A percentile compares a stretch with the other conserved stretches of the same genome.
Evolutionary conservation across 2,888 invertebrate species (phyloP).

Genomic region (Alentia gelatinosa): DNA sequence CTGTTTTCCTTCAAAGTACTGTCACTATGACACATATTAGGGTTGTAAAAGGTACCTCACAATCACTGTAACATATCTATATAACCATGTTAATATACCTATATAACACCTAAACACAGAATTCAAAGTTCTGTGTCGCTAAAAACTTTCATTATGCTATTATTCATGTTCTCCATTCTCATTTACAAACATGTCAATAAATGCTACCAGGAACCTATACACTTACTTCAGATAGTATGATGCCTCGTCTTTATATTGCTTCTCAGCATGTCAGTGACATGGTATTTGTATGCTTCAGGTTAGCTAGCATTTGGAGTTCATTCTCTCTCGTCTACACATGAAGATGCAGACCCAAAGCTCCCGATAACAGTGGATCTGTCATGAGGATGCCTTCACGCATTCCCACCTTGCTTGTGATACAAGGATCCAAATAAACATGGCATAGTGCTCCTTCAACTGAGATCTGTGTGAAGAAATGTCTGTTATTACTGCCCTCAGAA

Average conservation of each 20-base stretch:
- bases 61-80: conserved; percentile 40
- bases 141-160: conserved; percentile 42
- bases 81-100: background rate
- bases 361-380: background rate
- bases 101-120: conserved; percentile 26
- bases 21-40: conserved; percentile 21
- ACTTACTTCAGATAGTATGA: background rate
- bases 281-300: background rate
- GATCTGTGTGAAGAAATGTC: conserved; percentile 28
- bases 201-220: conserved; percentile 29
- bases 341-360: background rate
- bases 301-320: background rate
- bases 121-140: background rate
- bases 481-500: background rate
- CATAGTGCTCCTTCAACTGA: background rate
- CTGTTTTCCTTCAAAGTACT: background rate
- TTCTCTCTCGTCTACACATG: background rate
- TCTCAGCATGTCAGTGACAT: conserved; percentile 12
- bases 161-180: background rate
- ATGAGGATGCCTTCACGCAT: background rate
- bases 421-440: background rate
- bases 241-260: conserved; percentile 12
- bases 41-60: conserved; percentile 25
- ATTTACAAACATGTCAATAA: conserved; percentile 9
- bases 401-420: background rate